Conservation (phyloP, 2,113 vertebrate genomes). For the Oryzias woworae region DNA sequence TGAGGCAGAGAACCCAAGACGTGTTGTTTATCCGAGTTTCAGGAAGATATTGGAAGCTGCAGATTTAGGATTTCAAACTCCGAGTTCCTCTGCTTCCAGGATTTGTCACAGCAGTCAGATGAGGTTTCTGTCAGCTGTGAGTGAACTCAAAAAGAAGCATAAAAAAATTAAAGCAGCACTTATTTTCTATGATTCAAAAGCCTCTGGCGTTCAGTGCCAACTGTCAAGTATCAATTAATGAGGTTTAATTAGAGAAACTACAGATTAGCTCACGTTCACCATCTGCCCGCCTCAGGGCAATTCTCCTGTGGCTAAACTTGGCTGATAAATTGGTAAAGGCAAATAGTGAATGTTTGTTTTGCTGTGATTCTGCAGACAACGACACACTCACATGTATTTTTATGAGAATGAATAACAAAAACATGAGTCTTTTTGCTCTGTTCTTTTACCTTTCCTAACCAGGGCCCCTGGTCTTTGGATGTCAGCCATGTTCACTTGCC, state of each 20-base stretch:
- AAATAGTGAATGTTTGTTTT: conserved; percentile 39
- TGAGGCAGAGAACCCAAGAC: background rate
- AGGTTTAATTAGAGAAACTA: conserved; percentile 63
- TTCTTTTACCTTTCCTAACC: conserved; percentile 32
- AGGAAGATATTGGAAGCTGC: background rate
- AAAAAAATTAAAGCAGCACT: conserved; percentile 37
- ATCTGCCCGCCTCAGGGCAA: conserved; percentile 57
- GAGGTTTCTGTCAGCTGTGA: conserved; percentile 34
- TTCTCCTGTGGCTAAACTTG: conserved; percentile 23
- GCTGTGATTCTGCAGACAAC: conserved; percentile 3
- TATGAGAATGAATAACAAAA: conserved; percentile 11
- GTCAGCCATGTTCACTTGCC: conserved; percentile 51
- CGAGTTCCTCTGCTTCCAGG: conserved; percentile 12
- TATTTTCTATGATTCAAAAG: conserved; percentile 41
- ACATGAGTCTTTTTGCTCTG: conserved; percentile 14
- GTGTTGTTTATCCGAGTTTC: background rate
- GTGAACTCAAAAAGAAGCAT: conserved; percentile 34
- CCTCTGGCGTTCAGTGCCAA: conserved; percentile 46
- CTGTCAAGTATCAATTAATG: conserved; percentile 65
- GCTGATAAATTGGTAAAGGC: conserved; percentile 17
- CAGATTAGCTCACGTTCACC: conserved; percentile 47
- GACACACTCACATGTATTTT: background rate
- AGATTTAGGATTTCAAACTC: background rate
- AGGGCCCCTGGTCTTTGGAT: conserved; percentile 39
- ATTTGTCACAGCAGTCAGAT: conserved; percentile 12